phyloP scores from a whole-genome alignment of 2,113 vertebrate genomes.

The Tichodroma muraria region DNA sequence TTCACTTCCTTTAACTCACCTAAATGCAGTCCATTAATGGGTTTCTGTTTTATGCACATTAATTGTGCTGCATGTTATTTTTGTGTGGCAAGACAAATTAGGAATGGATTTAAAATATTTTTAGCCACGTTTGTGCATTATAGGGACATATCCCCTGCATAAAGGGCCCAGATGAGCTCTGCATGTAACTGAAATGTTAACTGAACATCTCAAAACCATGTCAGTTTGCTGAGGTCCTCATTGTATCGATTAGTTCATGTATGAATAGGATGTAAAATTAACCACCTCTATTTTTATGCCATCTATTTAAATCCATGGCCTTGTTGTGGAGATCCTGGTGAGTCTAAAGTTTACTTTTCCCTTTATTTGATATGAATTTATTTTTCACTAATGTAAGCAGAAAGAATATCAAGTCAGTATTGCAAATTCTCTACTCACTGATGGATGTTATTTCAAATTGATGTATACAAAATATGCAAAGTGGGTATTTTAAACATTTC shows the following conservation, averaged over 20 bases:
- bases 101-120: neutral
- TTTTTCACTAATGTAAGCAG: neutral
- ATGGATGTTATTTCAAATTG: neutral
- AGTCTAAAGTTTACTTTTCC: neutral
- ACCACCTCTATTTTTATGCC: neutral
- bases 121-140: neutral
- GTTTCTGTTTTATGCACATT: slow-evolving; percentile 30
- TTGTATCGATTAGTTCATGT: neutral
- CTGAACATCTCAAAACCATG: neutral
- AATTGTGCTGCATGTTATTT: neutral
- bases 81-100: neutral
- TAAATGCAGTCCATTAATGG: slow-evolving; percentile 5
- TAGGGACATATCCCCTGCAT: neutral
- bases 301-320: neutral
- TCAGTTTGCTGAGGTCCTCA: neutral
- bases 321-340: neutral
- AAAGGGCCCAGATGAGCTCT: neutral
- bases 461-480: rapidly evolving
- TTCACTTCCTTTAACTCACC: slow-evolving; percentile 27
- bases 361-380: neutral
- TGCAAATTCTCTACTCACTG: neutral
- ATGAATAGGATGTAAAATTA: neutral
- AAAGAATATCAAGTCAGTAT: neutral
- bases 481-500: neutral
- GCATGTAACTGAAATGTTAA: neutral